Base-by-base conservation (phyloP, 1,140 invertebrate species). In the Mylabris phalerata region DNA sequence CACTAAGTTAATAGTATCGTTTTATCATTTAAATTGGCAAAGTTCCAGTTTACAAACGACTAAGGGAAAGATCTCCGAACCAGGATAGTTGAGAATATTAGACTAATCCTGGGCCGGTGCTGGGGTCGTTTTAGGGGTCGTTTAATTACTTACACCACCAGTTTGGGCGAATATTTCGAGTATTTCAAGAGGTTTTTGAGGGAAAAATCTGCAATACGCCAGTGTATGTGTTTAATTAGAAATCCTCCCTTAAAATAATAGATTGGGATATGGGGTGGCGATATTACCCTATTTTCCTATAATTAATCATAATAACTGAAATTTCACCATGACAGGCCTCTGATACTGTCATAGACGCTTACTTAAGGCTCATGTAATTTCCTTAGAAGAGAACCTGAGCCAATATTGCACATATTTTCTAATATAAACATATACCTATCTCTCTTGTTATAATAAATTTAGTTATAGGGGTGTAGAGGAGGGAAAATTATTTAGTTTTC, bases 341-440 rank as follows among this genome's bases (percentile, higher is more conserved):
- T 32, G 32, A 44, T 48, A 56, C 61, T 60, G 64, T 70, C 68
- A 70, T 59, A 61, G 57, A 59, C 60, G 64, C 68, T 70, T 70
- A 70, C 68, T 70, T 70, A 68, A 70, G 66, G 68, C 64, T 65
- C 65, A 62, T 67, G 66, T 70, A 70, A 70, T 70, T 68, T 70
- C 68, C 66, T 70, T 70, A 63, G 60, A 32, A 54, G 51, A 60
- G 63, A 66, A 63, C 60, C 66, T 62, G 63, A 61, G 55, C 57
- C 32, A 32, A 32, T 32, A 32, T 32, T 32, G 7, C 7, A 32
- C 32, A 54, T 54, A 54, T 54, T 46, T 54, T 54, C 44, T 54
- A 45, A 54, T 42, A 27, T 42, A 54, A 54, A 46, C 45, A 54
- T 45, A 27, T 54, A n/a, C 27, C 43, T 45, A 45, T 54, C 51